These are phyloP conservation scores for Caradrina clavipalpis DNA, from an alignment of 2,888 invertebrate genomes.

Conservation along the genomic window DNA sequence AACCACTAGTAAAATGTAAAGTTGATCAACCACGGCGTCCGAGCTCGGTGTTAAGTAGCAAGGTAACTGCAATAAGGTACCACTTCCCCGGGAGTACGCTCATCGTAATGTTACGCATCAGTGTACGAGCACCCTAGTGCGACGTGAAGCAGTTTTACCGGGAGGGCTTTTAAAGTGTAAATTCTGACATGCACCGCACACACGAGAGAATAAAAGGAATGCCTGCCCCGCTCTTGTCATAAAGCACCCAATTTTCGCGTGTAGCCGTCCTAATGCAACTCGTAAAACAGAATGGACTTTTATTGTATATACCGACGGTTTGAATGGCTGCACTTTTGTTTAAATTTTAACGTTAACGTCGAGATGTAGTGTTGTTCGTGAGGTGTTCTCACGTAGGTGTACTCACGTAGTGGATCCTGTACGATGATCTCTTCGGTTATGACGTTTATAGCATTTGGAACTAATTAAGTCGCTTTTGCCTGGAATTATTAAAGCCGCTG, in stretches of 20 bases:
- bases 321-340: constrained; percentile 7
- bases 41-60: constrained; percentile 4
- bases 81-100: neutral
- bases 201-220: constrained; percentile 40
- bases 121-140: constrained; percentile 21
- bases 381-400: too few relatives aligned
- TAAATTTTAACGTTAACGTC: constrained; percentile 15
- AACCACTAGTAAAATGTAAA: neutral
- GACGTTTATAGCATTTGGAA: constrained; percentile 17
- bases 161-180: constrained; percentile 51
- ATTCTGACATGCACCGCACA: constrained; percentile 50
- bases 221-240: constrained; percentile 34
- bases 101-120: constrained; percentile 1
- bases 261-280: constrained; percentile 34
- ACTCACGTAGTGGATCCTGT: neutral
- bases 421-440: neutral
- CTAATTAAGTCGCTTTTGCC: constrained; percentile 11
- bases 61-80: constrained; percentile 25
- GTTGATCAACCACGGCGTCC: neutral
- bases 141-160: constrained; percentile 34
- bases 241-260: constrained; percentile 45
- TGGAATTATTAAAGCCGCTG: constrained; percentile 18
- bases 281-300: constrained; percentile 29
- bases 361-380: neutral
- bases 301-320: constrained; percentile 21